Conservation (phyloP, 2,113 vertebrate species). For the Misgurnus anguillicaudatus region DNA sequence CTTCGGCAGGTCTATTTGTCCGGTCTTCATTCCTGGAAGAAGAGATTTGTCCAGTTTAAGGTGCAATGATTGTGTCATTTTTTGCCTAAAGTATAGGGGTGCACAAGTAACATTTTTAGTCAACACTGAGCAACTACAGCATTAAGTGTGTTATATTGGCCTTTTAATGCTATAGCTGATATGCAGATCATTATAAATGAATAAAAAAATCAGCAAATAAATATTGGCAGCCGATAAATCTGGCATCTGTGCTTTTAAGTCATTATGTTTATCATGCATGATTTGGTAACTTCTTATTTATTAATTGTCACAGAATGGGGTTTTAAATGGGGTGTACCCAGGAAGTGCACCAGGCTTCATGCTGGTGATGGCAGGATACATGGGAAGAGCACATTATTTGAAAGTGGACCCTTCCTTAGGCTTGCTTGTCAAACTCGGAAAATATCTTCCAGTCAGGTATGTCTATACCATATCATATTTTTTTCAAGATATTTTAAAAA, state of each 20-base stretch:
- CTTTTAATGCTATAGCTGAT: no score
- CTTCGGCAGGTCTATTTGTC: slow-evolving; percentile 58
- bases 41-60: slow-evolving; percentile 57
- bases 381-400: slow-evolving; percentile 52
- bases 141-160: no score
- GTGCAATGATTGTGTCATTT: slow-evolving; percentile 10
- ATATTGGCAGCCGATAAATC: no score
- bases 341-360: slow-evolving; percentile 53
- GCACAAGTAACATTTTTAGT: no score
- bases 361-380: slow-evolving; percentile 53
- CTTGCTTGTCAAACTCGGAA: slow-evolving; percentile 41
- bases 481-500: no score
- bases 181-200: no score
- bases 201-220: no score
- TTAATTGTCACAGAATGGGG: slow-evolving; percentile 48
- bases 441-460: slow-evolving; percentile 50
- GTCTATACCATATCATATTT: not conserved
- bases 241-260: not conserved
- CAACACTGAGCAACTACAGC: no score
- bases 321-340: slow-evolving; percentile 57
- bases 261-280: not conserved
- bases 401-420: slow-evolving; percentile 56
- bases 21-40: slow-evolving; percentile 58
- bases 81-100: no score
- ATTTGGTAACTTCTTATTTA: not conserved